Evolutionary conservation across 2,113 vertebrate species (phyloP).

Genomic region (Vulpes ferrilata): DNA sequence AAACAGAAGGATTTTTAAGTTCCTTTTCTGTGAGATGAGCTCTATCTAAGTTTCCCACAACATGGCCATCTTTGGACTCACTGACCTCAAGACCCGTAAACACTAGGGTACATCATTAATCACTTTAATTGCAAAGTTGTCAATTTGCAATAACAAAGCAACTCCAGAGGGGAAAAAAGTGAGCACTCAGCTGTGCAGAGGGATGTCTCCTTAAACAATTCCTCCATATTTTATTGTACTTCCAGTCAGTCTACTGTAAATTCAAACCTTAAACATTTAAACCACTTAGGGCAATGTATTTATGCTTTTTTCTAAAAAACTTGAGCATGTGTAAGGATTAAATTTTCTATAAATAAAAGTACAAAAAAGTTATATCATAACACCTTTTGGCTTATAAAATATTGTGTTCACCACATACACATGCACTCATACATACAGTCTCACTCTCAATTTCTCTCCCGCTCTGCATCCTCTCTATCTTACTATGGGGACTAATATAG

Average conservation of each 20-base stretch:
- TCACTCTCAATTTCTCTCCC: not conserved
- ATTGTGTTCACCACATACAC: not conserved
- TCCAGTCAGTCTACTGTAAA: not conserved
- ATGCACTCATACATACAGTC: not conserved
- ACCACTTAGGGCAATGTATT: not conserved
- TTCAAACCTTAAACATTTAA: slow-evolving; percentile 18
- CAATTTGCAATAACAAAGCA: slow-evolving; percentile 84
- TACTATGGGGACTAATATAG: not conserved
- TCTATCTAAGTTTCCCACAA: slow-evolving; percentile 84
- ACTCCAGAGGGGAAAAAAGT: slow-evolving; percentile 28
- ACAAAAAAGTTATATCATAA: not conserved
- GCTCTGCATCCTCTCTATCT: not conserved
- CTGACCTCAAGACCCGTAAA: slow-evolving; percentile 79
- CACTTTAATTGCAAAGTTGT: slow-evolving; percentile 86
- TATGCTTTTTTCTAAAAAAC: not conserved
- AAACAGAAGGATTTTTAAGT: slow-evolving; percentile 18
- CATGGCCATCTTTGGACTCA: slow-evolving; percentile 42
- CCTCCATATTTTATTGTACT: slow-evolving; percentile 13
- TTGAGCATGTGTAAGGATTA: slow-evolving; percentile 7
- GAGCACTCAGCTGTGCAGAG: slow-evolving; percentile 44
- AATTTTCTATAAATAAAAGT: slow-evolving; percentile 29
- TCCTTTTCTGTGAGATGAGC: slow-evolving; percentile 53
- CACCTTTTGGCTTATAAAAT: not conserved
- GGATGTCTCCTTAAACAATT: slow-evolving; percentile 29
- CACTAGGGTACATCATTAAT: slow-evolving; percentile 83